Conservation (phyloP, 2,888 invertebrate genomes). For the Athalia rosae region DNA sequence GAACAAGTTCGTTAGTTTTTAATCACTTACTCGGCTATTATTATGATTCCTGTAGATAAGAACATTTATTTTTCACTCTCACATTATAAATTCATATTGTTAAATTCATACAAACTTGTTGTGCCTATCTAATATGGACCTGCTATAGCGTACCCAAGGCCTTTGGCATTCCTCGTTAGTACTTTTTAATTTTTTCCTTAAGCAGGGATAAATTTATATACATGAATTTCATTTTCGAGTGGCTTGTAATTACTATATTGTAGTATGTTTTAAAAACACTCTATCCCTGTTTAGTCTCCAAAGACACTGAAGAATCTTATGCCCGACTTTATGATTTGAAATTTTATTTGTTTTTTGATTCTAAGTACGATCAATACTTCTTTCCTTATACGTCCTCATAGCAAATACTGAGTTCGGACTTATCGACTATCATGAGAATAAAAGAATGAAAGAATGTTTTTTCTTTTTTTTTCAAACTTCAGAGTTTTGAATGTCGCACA, state of each 20-base stretch:
- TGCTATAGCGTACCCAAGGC: constrained; percentile 39
- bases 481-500: not conserved
- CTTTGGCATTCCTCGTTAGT: constrained; percentile 23
- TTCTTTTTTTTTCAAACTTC: not conserved
- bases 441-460: not conserved
- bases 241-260: not conserved
- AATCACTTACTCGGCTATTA: not conserved
- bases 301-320: constrained; percentile 37
- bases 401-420: no score
- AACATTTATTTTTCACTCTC: constrained; percentile 50
- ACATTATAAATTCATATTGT: constrained; percentile 48
- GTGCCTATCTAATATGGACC: constrained; percentile 52
- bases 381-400: no score
- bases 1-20: constrained; percentile 7
- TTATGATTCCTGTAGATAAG: constrained; percentile 39
- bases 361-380: not conserved
- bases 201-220: not conserved
- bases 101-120: constrained; percentile 50
- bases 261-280: constrained; percentile 10
- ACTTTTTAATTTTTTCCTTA: constrained; percentile 36
- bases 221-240: constrained; percentile 1
- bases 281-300: not conserved
- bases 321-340: no score
- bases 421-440: no score
- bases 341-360: not conserved